Evolutionary conservation across 2,797 vertebrate genomes (phyloP).

Genomic region (Cottoperca gobio): DNA sequence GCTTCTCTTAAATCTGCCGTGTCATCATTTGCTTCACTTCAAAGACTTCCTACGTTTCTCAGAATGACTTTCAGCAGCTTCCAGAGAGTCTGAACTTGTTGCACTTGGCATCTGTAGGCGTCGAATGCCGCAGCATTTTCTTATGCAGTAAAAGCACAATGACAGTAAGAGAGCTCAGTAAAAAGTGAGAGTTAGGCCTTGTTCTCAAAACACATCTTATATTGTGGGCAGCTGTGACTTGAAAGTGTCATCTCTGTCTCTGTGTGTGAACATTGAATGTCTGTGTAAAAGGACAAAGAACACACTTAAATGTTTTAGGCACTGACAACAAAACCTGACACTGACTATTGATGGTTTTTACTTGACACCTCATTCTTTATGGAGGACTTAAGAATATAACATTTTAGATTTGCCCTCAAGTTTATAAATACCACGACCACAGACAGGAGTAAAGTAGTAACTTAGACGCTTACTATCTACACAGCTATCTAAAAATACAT

Average conservation of each 20-base stretch:
- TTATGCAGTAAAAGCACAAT: neutral
- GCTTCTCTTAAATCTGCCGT: neutral
- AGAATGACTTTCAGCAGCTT: constrained; percentile 46
- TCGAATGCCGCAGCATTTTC: neutral
- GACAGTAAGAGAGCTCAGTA: neutral
- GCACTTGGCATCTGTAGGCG: constrained; percentile 9
- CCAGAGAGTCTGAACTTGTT: neutral
- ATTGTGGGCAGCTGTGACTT: neutral
- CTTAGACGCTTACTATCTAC: neutral
- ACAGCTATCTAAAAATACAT: neutral
- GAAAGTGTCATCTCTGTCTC: neutral
- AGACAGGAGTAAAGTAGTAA: neutral
- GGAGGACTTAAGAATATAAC: neutral
- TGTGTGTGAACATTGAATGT: neutral
- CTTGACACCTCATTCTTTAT: neutral
- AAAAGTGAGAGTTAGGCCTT: neutral
- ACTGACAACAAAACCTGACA: neutral
- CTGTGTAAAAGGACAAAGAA: neutral
- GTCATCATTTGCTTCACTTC: constrained; percentile 6
- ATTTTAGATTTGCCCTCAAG: neutral
- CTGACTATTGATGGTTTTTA: neutral
- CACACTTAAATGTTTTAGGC: neutral
- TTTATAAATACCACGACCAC: neutral
- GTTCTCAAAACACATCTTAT: neutral
- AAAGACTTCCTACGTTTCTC: constrained; percentile 52